A percentile compares a stretch with the other conserved stretches of the same genome.
These are phyloP conservation scores for Zaprionus kolodkinae DNA, from an alignment of 1,140 invertebrate species.

Conservation along the genomic window DNA sequence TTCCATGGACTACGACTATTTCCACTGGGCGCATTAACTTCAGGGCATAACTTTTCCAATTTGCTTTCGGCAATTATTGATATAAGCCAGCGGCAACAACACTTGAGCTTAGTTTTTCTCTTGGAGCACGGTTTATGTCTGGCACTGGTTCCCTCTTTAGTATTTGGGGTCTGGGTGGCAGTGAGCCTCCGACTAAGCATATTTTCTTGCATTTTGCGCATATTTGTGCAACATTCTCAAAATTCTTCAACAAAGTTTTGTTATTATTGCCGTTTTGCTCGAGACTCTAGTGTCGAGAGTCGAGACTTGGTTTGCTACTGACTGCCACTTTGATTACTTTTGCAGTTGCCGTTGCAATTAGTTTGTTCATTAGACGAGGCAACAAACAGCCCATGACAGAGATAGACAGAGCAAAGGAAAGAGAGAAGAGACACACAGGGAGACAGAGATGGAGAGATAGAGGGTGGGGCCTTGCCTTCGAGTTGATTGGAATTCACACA, in stretches of 20 bases:
- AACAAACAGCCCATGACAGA: slow-evolving; percentile 46
- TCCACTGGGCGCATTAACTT: slow-evolving; percentile 79
- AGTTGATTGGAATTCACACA: slow-evolving; percentile 76
- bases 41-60: slow-evolving; percentile 83
- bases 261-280: slow-evolving; percentile 76
- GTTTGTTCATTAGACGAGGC: slow-evolving; percentile 78
- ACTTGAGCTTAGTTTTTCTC: slow-evolving; percentile 68
- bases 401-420: slow-evolving; percentile 8
- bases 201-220: slow-evolving; percentile 79
- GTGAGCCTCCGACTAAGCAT: slow-evolving; percentile 57
- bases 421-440: slow-evolving; percentile 6
- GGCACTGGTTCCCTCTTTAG: slow-evolving; percentile 39
- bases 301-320: slow-evolving; percentile 39
- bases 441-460: background rate
- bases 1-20: slow-evolving; percentile 70
- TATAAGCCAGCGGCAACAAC: slow-evolving; percentile 70
- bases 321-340: slow-evolving; percentile 79
- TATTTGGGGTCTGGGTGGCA: slow-evolving; percentile 28
- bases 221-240: slow-evolving; percentile 82
- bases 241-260: slow-evolving; percentile 81
- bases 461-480: slow-evolving; percentile 11
- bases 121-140: slow-evolving; percentile 2
- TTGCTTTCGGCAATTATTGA: slow-evolving; percentile 83
- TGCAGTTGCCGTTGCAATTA: slow-evolving; percentile 81
- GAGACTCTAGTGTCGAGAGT: slow-evolving; percentile 15